Evolutionary conservation across 2,888 invertebrate genomes (phyloP).

Genomic region (Schrankia costaestrigalis): DNA sequence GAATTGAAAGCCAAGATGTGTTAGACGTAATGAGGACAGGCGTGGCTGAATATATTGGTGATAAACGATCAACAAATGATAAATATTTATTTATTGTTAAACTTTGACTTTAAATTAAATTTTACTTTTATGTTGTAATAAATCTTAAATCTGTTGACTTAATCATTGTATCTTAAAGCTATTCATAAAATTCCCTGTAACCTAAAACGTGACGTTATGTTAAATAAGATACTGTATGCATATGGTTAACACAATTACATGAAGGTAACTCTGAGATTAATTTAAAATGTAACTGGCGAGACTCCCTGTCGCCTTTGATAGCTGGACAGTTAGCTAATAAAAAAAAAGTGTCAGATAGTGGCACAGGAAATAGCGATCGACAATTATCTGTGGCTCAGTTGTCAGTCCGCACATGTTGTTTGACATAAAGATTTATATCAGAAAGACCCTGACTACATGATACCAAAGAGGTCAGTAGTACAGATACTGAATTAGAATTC

Average conservation of each 20-base stretch:
- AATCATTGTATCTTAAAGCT: too few relatives aligned
- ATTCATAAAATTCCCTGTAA: too few relatives aligned
- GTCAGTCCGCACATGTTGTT: slow-evolving; percentile 44
- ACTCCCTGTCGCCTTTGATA: slow-evolving; percentile 29
- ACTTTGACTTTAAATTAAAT: too few relatives aligned
- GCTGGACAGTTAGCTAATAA: slow-evolving; percentile 44
- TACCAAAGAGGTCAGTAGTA: slow-evolving; percentile 37
- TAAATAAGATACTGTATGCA: too few relatives aligned
- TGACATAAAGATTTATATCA: slow-evolving; percentile 53
- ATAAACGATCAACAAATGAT: slow-evolving; percentile 23
- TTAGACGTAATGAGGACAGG: slow-evolving; percentile 40
- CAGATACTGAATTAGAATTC: slow-evolving; percentile 37
- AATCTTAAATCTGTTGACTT: too few relatives aligned
- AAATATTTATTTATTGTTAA: too few relatives aligned
- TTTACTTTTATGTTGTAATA: too few relatives aligned
- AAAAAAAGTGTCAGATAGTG: slow-evolving; percentile 60
- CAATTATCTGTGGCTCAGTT: slow-evolving; percentile 58
- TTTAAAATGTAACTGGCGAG: slow-evolving; percentile 16
- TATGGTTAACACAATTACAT: too few relatives aligned
- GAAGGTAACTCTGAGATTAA: slow-evolving; percentile 9
- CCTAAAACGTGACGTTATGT: too few relatives aligned
- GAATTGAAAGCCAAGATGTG: slow-evolving; percentile 44
- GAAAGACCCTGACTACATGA: slow-evolving; percentile 31
- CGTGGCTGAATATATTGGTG: slow-evolving; percentile 17
- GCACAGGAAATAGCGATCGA: slow-evolving; percentile 72